Base-by-base conservation (phyloP, 2,113 vertebrate species). In the Chaetops frenatus region DNA sequence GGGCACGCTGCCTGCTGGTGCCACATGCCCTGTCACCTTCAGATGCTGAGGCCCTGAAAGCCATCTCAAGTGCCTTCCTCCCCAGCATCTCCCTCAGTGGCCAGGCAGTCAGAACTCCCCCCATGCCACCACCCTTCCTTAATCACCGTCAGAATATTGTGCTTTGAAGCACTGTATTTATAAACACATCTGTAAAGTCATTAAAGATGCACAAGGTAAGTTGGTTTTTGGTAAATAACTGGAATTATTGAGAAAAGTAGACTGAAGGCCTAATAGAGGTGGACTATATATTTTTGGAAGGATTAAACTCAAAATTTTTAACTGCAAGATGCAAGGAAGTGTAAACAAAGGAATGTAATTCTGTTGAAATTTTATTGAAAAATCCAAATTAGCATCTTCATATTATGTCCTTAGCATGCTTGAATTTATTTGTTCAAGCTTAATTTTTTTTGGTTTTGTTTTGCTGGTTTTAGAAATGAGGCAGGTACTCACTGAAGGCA, bases 1-100 rank as follows among this genome's bases (percentile, higher is more conserved):
- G 31, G 51, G 12, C 0, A 0, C 77, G 28, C 25, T 73, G 20
- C 20, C 65, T 35, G 36, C 10, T 45, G 47, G 15, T 27, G 6
- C 35, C 50, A 15, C 20, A 11, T 17, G 35, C 24, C 29, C 28
- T 0, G 0, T 54, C 57, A 45, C 58, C 25, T 23, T 54, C 64
- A 67, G 62, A 25, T 20, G 29, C 40, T 45, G 73, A 24, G 27
- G 35, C 57, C 54, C 60, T 58, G 28, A 50, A 64, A 78, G 20
- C 20, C 60, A 35, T 42, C 16, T 6, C 20, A 48, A 35, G 35
- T 22, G 29, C 47, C 60, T 57, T 51, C 23, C 36, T 84, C 50
- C 48, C 15, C 4, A 3, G 1, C n/a, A 45, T 51, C 51, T 76
- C 28, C 48, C 24, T 47, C 12, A 8, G 20, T 7, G 23, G 12